These are phyloP conservation scores for Phocoena phocoena DNA, from an alignment of 2,113 vertebrate species.

Conservation along the genomic window DNA sequence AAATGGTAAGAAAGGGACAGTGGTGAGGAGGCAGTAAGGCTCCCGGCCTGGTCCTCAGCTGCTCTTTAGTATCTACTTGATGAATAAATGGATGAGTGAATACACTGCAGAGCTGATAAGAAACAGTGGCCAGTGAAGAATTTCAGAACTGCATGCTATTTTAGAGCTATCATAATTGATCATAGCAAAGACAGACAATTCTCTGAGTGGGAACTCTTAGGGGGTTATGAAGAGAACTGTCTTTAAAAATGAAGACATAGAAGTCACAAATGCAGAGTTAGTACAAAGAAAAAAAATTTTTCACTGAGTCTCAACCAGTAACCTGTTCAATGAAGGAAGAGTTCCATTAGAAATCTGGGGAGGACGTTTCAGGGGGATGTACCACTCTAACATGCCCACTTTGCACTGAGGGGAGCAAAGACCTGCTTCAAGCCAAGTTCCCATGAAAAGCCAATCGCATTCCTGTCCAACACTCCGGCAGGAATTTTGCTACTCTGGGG, in stretches of 20 bases:
- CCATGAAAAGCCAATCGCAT: background rate
- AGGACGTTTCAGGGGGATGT: background rate
- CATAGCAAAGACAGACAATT: background rate
- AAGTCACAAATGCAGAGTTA: background rate
- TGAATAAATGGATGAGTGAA: background rate
- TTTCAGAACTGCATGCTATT: background rate
- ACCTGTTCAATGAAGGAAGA: background rate
- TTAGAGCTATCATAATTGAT: constrained; percentile 8
- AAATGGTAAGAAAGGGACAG: background rate
- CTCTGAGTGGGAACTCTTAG: background rate
- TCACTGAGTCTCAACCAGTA: background rate
- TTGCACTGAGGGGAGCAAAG: too few species aligned
- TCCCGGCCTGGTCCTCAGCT: background rate
- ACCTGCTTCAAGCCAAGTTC: background rate
- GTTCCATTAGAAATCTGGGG: background rate
- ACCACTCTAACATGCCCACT: background rate
- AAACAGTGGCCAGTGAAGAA: background rate
- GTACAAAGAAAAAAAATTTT: background rate
- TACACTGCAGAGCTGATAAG: background rate
- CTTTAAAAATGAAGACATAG: constrained; percentile 5
- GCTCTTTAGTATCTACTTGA: background rate
- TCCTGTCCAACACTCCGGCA: background rate
- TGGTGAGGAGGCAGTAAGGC: background rate
- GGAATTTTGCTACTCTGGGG: background rate
- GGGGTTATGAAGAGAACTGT: background rate